Evolutionary conservation across 2,888 invertebrate genomes (phyloP).

Genomic region (Eupithecia vulgata): DNA sequence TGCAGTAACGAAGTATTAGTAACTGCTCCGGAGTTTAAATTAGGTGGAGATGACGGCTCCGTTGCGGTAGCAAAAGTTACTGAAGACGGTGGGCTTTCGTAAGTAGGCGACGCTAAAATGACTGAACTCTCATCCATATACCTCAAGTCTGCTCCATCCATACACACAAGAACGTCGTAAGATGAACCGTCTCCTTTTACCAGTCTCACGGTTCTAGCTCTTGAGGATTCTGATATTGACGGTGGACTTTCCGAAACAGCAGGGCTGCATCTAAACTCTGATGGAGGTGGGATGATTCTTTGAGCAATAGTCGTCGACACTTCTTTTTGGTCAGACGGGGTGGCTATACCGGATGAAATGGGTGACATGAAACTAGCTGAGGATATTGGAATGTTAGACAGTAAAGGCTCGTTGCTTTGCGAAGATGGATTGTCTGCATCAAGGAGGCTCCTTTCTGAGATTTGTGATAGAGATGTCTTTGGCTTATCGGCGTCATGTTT

Average conservation of each 20-base stretch:
- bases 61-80: conserved; percentile 85
- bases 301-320: conserved; percentile 84
- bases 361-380: conserved; percentile 71
- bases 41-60: conserved; percentile 85
- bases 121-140: conserved; percentile 97
- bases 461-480: conserved; percentile 83
- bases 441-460: conserved; percentile 85
- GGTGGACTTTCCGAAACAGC: conserved; percentile 86
- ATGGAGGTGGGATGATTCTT: conserved; percentile 89
- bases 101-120: conserved; percentile 90
- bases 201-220: conserved; percentile 81
- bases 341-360: conserved; percentile 71
- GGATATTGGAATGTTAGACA: conserved; percentile 64
- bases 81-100: conserved; percentile 90
- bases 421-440: conserved; percentile 84
- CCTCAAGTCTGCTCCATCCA: conserved; percentile 93
- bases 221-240: conserved; percentile 81
- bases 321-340: conserved; percentile 75
- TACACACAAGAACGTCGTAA: conserved; percentile 90
- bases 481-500: conserved; percentile 72
- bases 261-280: conserved; percentile 88
- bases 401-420: conserved; percentile 62
- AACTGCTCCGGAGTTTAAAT: conserved; percentile 73
- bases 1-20: conserved; percentile 88
- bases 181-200: conserved; percentile 85